phyloP scores from a whole-genome alignment of 1,140 invertebrate genomes.

The Zaprionus ghesquierei region DNA sequence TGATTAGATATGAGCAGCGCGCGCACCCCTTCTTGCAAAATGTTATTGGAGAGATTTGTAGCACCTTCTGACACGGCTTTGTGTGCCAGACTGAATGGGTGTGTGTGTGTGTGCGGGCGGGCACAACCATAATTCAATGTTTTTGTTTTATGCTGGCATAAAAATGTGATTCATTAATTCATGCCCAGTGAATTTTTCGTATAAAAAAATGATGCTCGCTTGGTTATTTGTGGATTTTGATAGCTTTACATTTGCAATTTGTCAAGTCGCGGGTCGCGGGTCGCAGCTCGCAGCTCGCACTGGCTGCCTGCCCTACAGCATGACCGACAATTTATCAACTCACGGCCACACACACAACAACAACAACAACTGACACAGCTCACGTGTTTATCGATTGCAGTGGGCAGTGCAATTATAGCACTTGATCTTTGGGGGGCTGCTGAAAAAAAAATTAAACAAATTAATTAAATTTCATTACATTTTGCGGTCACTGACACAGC shows the following conservation, averaged over 20 bases:
- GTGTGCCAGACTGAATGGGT: background rate
- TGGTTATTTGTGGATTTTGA: constrained; percentile 50
- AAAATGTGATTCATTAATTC: constrained; percentile 82
- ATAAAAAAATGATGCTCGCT: constrained; percentile 46
- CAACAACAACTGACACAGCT: background rate
- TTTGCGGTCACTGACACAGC: constrained; percentile 28
- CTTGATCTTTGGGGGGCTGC: constrained; percentile 54
- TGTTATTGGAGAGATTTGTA: constrained; percentile 1
- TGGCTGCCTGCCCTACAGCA: constrained; percentile 18
- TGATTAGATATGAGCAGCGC: constrained; percentile 55
- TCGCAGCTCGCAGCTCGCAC: background rate
- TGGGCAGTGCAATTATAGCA: constrained; percentile 40
- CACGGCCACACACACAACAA: constrained; percentile 16
- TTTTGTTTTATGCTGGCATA: constrained; percentile 40
- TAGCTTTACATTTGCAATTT: constrained; percentile 78
- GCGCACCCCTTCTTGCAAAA: constrained; percentile 40
- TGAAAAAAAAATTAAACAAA: constrained; percentile 25
- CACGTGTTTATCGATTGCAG: constrained; percentile 33
- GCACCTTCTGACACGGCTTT: constrained; percentile 10
- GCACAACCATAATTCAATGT: constrained; percentile 22
- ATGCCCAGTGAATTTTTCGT: constrained; percentile 22
- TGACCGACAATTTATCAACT: constrained; percentile 62
- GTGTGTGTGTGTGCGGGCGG: background rate
- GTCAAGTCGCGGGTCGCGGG: constrained; percentile 54
- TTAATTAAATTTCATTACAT: constrained; percentile 68